Percentiles rank a stretch among this genome's conserved stretches.
phyloP scores from a whole-genome alignment of 1,140 invertebrate genomes.

The Ephestia elutella region DNA sequence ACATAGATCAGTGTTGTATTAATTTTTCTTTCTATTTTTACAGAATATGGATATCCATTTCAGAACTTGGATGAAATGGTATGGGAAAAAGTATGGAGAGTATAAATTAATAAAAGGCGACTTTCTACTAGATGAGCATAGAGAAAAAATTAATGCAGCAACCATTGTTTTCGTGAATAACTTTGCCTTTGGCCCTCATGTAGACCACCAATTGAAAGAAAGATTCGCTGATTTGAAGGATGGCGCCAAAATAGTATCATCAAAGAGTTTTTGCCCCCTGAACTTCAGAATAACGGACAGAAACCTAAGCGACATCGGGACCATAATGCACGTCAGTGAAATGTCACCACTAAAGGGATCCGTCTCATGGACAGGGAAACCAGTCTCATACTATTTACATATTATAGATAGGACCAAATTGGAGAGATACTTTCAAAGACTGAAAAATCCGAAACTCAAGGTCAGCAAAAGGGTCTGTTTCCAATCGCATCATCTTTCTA shows the following conservation, averaged over 20 bases:
- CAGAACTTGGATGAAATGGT: slow-evolving; percentile 96
- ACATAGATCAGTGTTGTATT: slow-evolving; percentile 3
- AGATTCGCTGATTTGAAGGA: slow-evolving; percentile 97
- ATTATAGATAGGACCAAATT: slow-evolving; percentile 96
- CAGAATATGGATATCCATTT: slow-evolving; percentile 93
- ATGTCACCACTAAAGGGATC: slow-evolving; percentile 95
- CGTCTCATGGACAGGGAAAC: slow-evolving; percentile 98
- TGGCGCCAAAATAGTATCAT: slow-evolving; percentile 97
- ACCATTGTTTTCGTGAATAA: slow-evolving; percentile 99
- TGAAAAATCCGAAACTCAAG: slow-evolving; percentile 90
- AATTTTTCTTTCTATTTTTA: slow-evolving; percentile 37
- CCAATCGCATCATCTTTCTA: slow-evolving; percentile 55
- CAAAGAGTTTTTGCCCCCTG: slow-evolving; percentile 97
- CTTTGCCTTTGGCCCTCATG: slow-evolving; percentile 97
- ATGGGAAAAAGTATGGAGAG: slow-evolving; percentile 93
- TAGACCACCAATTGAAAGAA: slow-evolving; percentile 97
- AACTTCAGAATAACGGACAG: slow-evolving; percentile 97
- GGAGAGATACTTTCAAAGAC: slow-evolving; percentile 95
- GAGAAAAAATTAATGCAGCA: slow-evolving; percentile 93
- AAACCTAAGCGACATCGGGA: slow-evolving; percentile 92
- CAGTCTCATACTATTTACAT: slow-evolving; percentile 98
- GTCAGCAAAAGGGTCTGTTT: slow-evolving; percentile 75
- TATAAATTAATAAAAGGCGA: slow-evolving; percentile 95
- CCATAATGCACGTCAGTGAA: slow-evolving; percentile 98
- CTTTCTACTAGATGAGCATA: slow-evolving; percentile 92